A percentile compares a stretch with the other conserved stretches of the same genome.
Conservation (phyloP, 2,797 vertebrate species). For the Hippoglossus hippoglossus region DNA sequence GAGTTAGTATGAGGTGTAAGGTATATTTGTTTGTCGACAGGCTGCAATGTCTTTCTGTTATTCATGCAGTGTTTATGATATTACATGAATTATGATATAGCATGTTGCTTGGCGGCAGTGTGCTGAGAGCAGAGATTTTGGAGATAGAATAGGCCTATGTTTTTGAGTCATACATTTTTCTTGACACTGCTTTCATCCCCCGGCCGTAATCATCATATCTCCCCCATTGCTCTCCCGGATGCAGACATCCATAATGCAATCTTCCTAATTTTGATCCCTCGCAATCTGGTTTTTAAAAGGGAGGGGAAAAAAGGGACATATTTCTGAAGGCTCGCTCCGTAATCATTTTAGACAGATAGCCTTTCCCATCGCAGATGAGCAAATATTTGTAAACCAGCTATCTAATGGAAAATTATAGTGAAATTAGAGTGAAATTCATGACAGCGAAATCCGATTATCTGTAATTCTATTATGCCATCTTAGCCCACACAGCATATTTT, state of each 20-base stretch:
- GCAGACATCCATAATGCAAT: slow-evolving; percentile 90
- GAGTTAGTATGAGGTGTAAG: slow-evolving; percentile 49
- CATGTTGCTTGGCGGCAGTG: slow-evolving; percentile 65
- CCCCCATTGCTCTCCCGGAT: slow-evolving; percentile 88
- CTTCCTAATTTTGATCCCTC: slow-evolving; percentile 89
- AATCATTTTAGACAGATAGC: slow-evolving; percentile 99
- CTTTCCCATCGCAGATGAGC: slow-evolving; percentile 99
- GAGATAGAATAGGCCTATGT: slow-evolving; percentile 81
- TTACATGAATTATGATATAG: slow-evolving; percentile 72
- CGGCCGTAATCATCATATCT: slow-evolving; percentile 88
- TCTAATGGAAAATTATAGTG: slow-evolving; percentile 99
- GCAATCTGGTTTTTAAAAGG: slow-evolving; percentile 91
- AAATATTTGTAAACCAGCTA: slow-evolving; percentile 99
- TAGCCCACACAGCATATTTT: slow-evolving; percentile 99
- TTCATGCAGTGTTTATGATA: slow-evolving; percentile 58
- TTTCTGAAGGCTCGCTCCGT: slow-evolving; percentile 89
- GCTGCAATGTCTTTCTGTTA: slow-evolving; percentile 48
- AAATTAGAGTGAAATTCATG: slow-evolving; percentile 99
- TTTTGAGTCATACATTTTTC: slow-evolving; percentile 87
- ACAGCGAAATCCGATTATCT: slow-evolving; percentile 99
- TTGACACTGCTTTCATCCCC: slow-evolving; percentile 88
- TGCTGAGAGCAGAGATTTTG: slow-evolving; percentile 82
- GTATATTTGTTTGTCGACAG: slow-evolving; percentile 57
- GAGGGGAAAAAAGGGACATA: slow-evolving; percentile 85
- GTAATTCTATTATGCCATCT: slow-evolving; percentile 99